Percentiles rank a stretch among this genome's conserved stretches.
Conservation (phyloP, 1,140 invertebrate species). For the Cepaea nemoralis region DNA sequence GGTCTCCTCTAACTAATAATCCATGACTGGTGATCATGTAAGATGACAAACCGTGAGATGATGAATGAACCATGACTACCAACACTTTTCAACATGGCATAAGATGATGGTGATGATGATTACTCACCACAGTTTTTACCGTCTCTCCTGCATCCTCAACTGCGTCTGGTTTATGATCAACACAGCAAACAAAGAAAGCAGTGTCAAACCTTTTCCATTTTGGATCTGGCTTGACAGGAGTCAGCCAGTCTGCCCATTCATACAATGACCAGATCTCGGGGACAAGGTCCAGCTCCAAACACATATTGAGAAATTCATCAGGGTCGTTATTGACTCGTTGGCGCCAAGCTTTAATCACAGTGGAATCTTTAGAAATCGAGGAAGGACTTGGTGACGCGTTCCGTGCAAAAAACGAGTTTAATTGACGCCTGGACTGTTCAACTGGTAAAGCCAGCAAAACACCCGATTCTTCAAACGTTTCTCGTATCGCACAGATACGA, state of each 20-base stretch:
- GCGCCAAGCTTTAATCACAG: slow-evolving; percentile 75
- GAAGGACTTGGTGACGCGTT: neutral
- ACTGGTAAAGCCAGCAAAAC: slow-evolving; percentile 79
- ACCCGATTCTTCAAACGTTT: slow-evolving; percentile 93
- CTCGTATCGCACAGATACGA: slow-evolving; percentile 86
- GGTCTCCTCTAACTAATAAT: no score
- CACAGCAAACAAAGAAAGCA: slow-evolving; percentile 81
- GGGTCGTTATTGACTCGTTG: slow-evolving; percentile 80
- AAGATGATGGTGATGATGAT: no score
- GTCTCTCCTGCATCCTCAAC: slow-evolving; percentile 79
- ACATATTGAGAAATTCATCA: slow-evolving; percentile 81
- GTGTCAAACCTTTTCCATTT: slow-evolving; percentile 80
- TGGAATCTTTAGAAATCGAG: neutral
- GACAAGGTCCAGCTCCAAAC: slow-evolving; percentile 79
- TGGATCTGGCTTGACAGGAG: slow-evolving; percentile 75
- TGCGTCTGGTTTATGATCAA: slow-evolving; percentile 75
- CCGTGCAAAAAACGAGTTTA: neutral
- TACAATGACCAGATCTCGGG: slow-evolving; percentile 86
- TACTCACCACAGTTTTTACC: slow-evolving; percentile 76
- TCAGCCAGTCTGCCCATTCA: slow-evolving; percentile 90
- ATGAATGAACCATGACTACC: no score
- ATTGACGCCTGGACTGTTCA: neutral
- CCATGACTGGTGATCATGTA: no score
- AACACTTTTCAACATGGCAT: no score
- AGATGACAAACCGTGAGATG: no score